Evolutionary conservation across 2,113 vertebrate genomes (phyloP), one percentile per base, ranked within the genome.

Genomic region (Todiramphus chloris): DNA sequence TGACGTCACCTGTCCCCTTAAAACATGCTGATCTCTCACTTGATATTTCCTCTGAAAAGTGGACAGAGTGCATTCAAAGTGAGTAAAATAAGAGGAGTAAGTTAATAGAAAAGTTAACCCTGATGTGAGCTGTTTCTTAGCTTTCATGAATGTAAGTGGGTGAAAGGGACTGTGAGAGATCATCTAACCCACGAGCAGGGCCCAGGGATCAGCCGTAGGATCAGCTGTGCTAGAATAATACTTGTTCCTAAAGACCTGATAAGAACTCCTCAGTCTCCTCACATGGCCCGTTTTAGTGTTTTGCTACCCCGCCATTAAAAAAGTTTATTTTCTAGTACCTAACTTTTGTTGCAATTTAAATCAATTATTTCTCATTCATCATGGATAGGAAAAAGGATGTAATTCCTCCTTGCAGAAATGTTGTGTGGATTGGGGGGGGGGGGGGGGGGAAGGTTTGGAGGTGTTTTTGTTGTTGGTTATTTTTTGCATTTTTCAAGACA

Each of bases 1-100:
- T 66, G 53, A 64, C 87, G 64, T 76, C 83, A 87, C 55, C 50
- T 93, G 59, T 90, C 39, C 58, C 53, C 78, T 89, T 56, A 75
- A 91, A 94, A 85, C 68, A 4, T 69, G 31, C 77, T 89, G 19
- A 48, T 79, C 48, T 83, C 28, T 79, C 55, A 59, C 63, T 37
- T 48, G 53, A 62, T 19, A 13, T 83, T 93, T 73, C 24, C 35
- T 83, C 50, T 89, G 50, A 67, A 86, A 81, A 77, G 6, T 41
- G 21, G 76, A 70, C 17, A 86, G 27, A 6, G 5, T 16, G 13
- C 51, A 9, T 66, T 93, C 58, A 37, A 85, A 90, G 18, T 69
- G 18, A 80, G 10, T 68, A 73, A 59, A 66, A 77, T 76, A 67
- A 67, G 70, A 67, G 27, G 31, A 79, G 59, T 56, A 53, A 50